These are phyloP conservation scores for Danio jaintianensis DNA, from an alignment of 2,797 vertebrate genomes.

Conservation along the genomic window DNA sequence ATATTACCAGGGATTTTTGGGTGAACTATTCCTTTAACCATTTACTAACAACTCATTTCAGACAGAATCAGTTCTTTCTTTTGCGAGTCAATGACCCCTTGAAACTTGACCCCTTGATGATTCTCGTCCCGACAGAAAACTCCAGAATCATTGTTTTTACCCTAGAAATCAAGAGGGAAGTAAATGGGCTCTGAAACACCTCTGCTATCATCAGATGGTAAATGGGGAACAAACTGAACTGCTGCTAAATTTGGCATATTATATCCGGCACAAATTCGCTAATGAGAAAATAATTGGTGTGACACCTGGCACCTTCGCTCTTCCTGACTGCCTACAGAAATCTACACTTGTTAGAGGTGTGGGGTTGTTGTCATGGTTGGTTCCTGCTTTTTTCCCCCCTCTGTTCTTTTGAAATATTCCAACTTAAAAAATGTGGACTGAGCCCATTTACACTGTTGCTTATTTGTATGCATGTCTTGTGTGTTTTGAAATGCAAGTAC, in stretches of 20 bases:
- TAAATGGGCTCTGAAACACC: conserved; percentile 36
- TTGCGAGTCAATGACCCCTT: too few relatives aligned
- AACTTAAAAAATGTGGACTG: background rate
- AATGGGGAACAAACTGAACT: conserved; percentile 26
- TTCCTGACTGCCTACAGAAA: conserved; percentile 14
- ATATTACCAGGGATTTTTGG: too few relatives aligned
- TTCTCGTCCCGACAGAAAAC: background rate
- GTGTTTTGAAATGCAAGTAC: background rate
- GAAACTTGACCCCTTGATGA: too few relatives aligned
- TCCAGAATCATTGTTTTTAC: background rate
- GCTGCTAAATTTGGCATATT: conserved; percentile 46
- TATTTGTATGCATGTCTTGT: background rate
- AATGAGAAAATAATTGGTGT: conserved; percentile 58
- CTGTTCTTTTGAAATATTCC: background rate
- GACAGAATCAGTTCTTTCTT: too few relatives aligned
- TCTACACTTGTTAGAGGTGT: background rate
- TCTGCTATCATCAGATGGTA: conserved; percentile 43
- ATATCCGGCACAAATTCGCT: conserved; percentile 51
- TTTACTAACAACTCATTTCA: too few relatives aligned
- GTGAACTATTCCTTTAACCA: too few relatives aligned
- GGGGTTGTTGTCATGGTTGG: background rate
- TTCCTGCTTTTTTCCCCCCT: background rate
- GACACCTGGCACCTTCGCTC: conserved; percentile 51
- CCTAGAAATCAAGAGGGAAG: background rate
- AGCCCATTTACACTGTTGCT: background rate